Base-by-base conservation (phyloP, 1,140 invertebrate genomes). In the Conus betulinus region DNA sequence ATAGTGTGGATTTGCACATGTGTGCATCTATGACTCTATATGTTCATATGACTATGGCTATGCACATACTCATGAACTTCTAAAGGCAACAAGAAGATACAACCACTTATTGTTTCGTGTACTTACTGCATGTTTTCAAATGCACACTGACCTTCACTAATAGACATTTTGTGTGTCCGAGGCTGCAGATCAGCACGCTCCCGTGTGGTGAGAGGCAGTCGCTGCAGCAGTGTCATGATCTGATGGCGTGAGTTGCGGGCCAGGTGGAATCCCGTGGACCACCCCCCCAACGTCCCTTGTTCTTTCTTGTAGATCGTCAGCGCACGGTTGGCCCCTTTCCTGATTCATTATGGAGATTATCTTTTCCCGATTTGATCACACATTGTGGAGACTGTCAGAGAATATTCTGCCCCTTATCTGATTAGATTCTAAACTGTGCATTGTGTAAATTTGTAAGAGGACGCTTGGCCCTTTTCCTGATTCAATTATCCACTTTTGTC, bases 221-320 rank as follows among this genome's bases (percentile, higher is more conserved):
- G 96, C 89, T 97, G 96, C 60, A 97, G 93, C 51, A 97, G 94
- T 90, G 92, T 96, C 51, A 95, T 95, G 84, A 97, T 96, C 88
- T 96, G 96, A 82, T 97, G 96, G 84, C 96, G 95, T 52, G 97
- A 97, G 74, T 96, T 95, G 3, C 96, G 96, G 86, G 96, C 96
- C 76, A 98, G 93, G 85, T 97, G 96, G 74, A 97, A 96, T 63
- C 96, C 95, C n/a, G 97, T 97, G 95, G 97, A 97, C 91, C 96
- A 96, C 92, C 97, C 96, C 8, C 97, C 96, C 85, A 97, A 97
- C 3, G 96, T 97, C 3, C 97, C 97, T 3, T 96, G 97, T 91
- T 97, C 96, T 89, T 97, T 96, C 94, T 98, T 98, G 89, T 97
- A 97, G 23, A 98, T 97, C 52, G 97, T 97, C 84, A 98, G 90